Conservation (phyloP, 1,140 invertebrate genomes). For the Hylyphantes graminicola region DNA sequence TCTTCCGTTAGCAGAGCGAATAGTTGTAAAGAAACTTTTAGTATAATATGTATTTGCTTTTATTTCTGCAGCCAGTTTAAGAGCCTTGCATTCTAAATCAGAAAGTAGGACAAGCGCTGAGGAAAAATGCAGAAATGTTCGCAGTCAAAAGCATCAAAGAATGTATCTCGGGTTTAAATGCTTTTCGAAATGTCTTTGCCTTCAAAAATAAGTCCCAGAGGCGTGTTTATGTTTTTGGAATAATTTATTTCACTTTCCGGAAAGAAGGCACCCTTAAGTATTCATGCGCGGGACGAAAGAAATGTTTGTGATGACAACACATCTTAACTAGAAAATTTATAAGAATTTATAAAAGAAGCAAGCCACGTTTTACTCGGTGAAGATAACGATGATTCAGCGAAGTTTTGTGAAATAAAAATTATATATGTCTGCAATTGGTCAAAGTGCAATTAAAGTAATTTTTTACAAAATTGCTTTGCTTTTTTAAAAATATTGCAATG, state of each 20-base stretch:
- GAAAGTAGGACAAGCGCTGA: slow-evolving; percentile 24
- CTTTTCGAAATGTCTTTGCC: slow-evolving; percentile 4
- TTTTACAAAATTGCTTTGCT: too few species aligned
- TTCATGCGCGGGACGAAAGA: background rate
- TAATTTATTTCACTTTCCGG: slow-evolving; percentile 23
- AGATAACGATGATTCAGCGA: too few species aligned
- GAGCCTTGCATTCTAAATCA: slow-evolving; percentile 3
- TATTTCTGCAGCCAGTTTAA: slow-evolving; percentile 14
- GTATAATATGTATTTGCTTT: background rate
- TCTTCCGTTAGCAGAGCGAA: background rate
- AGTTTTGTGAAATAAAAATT: too few species aligned
- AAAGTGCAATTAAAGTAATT: too few species aligned
- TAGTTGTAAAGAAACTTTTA: background rate
- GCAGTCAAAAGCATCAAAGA: background rate
- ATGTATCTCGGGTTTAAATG: slow-evolving; percentile 5
- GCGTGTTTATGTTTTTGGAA: slow-evolving; percentile 21
- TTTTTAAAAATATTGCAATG: too few species aligned
- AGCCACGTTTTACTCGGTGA: too few species aligned
- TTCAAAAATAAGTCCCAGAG: background rate
- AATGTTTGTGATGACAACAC: slow-evolving; percentile 4
- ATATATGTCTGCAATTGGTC: too few species aligned
- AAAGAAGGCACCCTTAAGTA: background rate
- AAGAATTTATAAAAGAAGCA: too few species aligned
- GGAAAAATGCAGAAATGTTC: slow-evolving; percentile 11
- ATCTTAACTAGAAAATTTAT: background rate